These are phyloP conservation scores for Anticlea derivata DNA, from an alignment of 2,888 invertebrate species.

Conservation along the genomic window DNA sequence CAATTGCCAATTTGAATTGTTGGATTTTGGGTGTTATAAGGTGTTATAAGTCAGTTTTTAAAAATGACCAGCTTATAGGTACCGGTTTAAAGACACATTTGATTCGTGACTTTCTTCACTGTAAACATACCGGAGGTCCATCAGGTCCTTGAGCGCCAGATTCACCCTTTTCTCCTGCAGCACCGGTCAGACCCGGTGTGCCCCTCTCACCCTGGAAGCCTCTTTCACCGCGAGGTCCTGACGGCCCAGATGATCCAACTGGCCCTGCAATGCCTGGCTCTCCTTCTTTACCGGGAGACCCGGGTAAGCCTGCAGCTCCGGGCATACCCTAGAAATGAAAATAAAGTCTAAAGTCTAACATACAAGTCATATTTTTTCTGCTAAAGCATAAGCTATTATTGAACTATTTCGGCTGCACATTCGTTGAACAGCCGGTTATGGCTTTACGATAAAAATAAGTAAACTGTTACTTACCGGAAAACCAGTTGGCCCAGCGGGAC, in stretches of 20 bases:
- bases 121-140: conserved; percentile 84
- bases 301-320: conserved; percentile 88
- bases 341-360: too few relatives aligned
- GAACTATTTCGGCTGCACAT: too few relatives aligned
- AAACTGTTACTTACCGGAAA: conserved; percentile 85
- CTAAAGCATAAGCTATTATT: too few relatives aligned
- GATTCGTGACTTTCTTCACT: too few relatives aligned
- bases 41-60: too few relatives aligned
- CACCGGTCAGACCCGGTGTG: conserved; percentile 86
- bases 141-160: conserved; percentile 87
- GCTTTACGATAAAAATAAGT: too few relatives aligned
- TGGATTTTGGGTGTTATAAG: too few relatives aligned
- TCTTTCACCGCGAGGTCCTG: conserved; percentile 86
- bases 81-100: too few relatives aligned
- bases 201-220: conserved; percentile 92
- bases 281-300: conserved; percentile 92
- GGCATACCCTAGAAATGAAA: conserved; percentile 85
- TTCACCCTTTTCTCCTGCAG: conserved; percentile 86
- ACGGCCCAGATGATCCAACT: conserved; percentile 83
- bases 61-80: too few relatives aligned
- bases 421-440: too few relatives aligned
- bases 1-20: too few relatives aligned
- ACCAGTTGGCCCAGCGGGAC: conserved; percentile 88
- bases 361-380: too few relatives aligned
- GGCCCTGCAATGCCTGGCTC: conserved; percentile 88